Percentiles rank a stretch among this genome's conserved stretches.
Evolutionary conservation across 2,113 vertebrate species (phyloP).

Genomic region (Alectura lathami): DNA sequence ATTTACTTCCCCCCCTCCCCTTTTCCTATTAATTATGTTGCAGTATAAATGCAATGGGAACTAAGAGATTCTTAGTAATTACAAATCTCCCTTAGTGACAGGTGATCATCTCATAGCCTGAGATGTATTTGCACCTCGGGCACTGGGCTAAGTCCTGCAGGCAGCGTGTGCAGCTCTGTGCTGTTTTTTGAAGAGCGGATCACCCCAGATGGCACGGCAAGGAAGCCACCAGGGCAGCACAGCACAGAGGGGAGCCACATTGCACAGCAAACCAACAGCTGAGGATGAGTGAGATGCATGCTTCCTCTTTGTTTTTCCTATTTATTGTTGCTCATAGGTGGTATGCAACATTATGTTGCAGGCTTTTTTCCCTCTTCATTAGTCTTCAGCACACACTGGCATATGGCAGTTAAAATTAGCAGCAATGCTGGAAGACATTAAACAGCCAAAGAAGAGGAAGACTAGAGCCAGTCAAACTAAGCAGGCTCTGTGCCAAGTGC

Average conservation of each 20-base stretch:
- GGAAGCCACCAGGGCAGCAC: background rate
- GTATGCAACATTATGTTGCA: background rate
- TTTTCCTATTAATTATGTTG: background rate
- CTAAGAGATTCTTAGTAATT: background rate
- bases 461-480: background rate
- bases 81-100: background rate
- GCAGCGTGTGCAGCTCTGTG: background rate
- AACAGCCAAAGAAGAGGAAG: background rate
- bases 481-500: background rate
- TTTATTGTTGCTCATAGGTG: background rate
- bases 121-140: background rate
- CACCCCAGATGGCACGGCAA: rapidly evolving
- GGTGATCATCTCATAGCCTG: background rate
- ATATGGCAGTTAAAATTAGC: slow-evolving; percentile 9
- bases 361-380: background rate
- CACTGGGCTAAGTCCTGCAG: too few species aligned
- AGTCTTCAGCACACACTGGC: background rate
- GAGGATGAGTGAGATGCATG: background rate
- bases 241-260: background rate
- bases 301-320: background rate
- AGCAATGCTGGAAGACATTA: background rate
- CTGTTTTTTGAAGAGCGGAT: background rate
- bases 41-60: background rate
- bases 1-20: too few species aligned
- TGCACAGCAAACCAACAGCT: background rate